Evolutionary conservation across 2,888 invertebrate genomes (phyloP), one percentile per base, ranked within the genome.

Genomic region (Chloroclystis v-ata): DNA sequence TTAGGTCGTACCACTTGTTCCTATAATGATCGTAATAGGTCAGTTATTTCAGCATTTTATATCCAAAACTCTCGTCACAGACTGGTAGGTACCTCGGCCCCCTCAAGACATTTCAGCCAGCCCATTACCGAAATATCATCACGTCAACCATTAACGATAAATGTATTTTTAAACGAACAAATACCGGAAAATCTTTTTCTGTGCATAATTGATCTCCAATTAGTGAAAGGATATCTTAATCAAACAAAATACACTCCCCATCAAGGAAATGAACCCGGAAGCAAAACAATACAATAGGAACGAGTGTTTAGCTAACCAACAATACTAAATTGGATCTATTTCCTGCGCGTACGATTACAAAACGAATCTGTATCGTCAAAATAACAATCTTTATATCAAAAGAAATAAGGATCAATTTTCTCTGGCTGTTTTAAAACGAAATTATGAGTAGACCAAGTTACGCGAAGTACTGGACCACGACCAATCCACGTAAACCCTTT

Each of bases 181-280:
- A 33, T 33, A 4, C 33, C 33, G 33, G 5, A 10, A 16, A 14
- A 33, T 33, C 14, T 13, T 33, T 33, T 33, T 33, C 14, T 33
- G 33, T 33, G 10, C 16, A 20, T 20, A n/a, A 10, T 35, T 20
- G 35, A 35, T 4, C 13, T 8, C 20, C 20, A 35, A 16, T 35
- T 11, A 20, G 3, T 35, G 10, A 37, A 37, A 41, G 37, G 26
- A 47, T 43, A 26, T 25, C n/a, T 40, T 33, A 16, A 40, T 40
- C 11, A 40, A 46, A 49, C 51, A 48, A 56, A 52, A 47, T 54
- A 47, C 35, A 16, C 16, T 33, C 38, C 48, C 49, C 49, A 49
- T 28, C 41, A 56, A 67, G 65, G 67, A 69, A 71, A 64, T 60
- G 43, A 57, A 57, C 53, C 63, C 70, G 71, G 70, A 72, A 70